Evolutionary conservation across 2,888 invertebrate species (phyloP), one percentile per base, ranked within the genome.

Genomic region (Drosophila macrospina): DNA sequence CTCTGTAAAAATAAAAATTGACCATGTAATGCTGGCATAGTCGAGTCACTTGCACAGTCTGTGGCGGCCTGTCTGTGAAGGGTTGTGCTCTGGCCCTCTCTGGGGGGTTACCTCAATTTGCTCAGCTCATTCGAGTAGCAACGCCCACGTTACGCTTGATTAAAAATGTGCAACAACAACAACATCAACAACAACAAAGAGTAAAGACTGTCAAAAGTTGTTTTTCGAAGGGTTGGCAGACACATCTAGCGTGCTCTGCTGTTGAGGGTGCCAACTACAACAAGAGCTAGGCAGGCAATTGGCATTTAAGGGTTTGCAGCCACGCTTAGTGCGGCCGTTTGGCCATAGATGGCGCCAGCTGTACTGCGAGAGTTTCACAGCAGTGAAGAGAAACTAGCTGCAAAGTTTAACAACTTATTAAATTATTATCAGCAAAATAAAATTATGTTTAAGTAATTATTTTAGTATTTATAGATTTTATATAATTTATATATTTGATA

Each of bases 111-210:
- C 55, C 66, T 59, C 73, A 77, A 77, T 75, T 75, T 75, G 74
- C 73, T 64, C 68, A 78, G 50, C 50, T 69, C 48, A 68, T 41
- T 60, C 13, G 62, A 56, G 34, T 61, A 64, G 71, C 64, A 71
- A 78, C 75, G 76, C 80, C 82, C 69, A 69, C 75, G 64, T 55
- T 65, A 60, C 69, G 83, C 73, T 82, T 86, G 73, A 86, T 80
- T 86, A 78, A 80, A 80, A 80, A 69, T 80, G 66, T 74, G 61
- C 65, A 76, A 56, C 55, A 73, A 76, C 54, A 75, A 57, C 54
- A 78, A 50, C 28, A 37, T 20, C 1, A 20, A 20, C 20, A 1
- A 20, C 1, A 26, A 56, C 62, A 70, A 75, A 71, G 0, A 28
- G 6, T 28, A 63, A 41, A 13, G 68, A 34, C 68, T 57, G 60